Percentiles rank a stretch among this genome's conserved stretches.
Evolutionary conservation across 2,797 vertebrate species (phyloP).

Genomic region (Melanotaenia trifasciata): DNA sequence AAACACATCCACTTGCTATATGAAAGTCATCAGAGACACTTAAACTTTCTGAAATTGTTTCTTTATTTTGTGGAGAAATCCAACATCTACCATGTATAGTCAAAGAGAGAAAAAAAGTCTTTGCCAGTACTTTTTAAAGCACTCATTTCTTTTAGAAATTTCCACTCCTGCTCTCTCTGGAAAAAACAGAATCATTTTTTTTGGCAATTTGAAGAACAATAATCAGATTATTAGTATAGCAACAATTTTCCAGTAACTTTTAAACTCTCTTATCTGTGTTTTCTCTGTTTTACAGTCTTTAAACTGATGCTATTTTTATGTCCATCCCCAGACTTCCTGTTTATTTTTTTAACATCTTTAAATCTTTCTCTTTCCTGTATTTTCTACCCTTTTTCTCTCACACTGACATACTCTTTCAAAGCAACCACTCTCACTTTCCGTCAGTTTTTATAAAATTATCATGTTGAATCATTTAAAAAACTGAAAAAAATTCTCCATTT

Average conservation of each 20-base stretch:
- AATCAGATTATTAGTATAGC: constrained; percentile 32
- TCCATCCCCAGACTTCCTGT: constrained; percentile 40
- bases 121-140: constrained; percentile 44
- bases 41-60: constrained; percentile 26
- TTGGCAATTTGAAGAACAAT: too few species aligned
- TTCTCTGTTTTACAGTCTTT: constrained; percentile 3
- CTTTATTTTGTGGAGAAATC: constrained; percentile 29
- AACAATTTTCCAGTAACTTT: constrained; percentile 65
- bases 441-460: too few species aligned
- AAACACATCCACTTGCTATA: background rate
- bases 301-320: constrained; percentile 7
- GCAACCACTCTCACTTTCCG: too few species aligned
- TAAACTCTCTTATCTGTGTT: constrained; percentile 44
- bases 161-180: constrained; percentile 44
- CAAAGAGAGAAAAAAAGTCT: constrained; percentile 41
- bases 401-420: background rate
- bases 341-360: constrained; percentile 18
- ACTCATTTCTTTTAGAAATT: constrained; percentile 55
- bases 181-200: constrained; percentile 44
- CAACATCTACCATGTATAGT: constrained; percentile 33
- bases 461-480: too few species aligned
- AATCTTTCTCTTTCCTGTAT: background rate
- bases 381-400: background rate
- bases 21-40: too few species aligned
- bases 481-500: too few species aligned